phyloP scores from a whole-genome alignment of 1,140 invertebrate species.

The Drosophila orena region DNA sequence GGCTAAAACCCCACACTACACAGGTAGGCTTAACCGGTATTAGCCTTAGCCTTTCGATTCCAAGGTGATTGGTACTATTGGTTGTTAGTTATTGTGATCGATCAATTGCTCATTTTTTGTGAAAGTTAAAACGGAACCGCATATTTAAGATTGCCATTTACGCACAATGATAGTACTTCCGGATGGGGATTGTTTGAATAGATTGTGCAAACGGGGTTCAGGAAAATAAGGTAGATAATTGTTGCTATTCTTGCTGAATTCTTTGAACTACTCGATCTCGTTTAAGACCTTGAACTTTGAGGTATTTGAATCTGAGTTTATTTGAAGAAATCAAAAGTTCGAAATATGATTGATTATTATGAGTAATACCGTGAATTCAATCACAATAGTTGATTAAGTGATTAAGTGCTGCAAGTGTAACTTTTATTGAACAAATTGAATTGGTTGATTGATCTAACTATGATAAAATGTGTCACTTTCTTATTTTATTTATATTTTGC shows the following conservation, averaged over 20 bases:
- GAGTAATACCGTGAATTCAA: too few relatives aligned
- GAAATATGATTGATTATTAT: neutral
- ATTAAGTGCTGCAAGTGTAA: too few relatives aligned
- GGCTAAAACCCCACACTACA: neutral
- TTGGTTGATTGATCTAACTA: too few relatives aligned
- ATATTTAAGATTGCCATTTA: conserved; percentile 33
- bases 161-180: conserved; percentile 35
- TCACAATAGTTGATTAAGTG: too few relatives aligned
- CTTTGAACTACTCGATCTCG: conserved; percentile 4
- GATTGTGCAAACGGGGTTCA: neutral
- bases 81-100: conserved; percentile 27
- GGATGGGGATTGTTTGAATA: conserved; percentile 23
- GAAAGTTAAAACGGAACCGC: conserved; percentile 50
- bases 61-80: conserved; percentile 40
- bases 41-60: conserved; percentile 49
- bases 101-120: conserved; percentile 48
- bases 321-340: neutral
- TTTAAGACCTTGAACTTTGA: conserved; percentile 19
- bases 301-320: neutral
- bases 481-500: too few relatives aligned
- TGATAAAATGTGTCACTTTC: too few relatives aligned
- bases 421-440: neutral
- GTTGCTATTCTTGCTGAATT: neutral
- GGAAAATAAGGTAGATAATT: neutral
- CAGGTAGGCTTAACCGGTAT: conserved; percentile 47